These are phyloP conservation scores for Platysternon megacephalum DNA, from an alignment of 2,113 vertebrate species.

Conservation along the genomic window DNA sequence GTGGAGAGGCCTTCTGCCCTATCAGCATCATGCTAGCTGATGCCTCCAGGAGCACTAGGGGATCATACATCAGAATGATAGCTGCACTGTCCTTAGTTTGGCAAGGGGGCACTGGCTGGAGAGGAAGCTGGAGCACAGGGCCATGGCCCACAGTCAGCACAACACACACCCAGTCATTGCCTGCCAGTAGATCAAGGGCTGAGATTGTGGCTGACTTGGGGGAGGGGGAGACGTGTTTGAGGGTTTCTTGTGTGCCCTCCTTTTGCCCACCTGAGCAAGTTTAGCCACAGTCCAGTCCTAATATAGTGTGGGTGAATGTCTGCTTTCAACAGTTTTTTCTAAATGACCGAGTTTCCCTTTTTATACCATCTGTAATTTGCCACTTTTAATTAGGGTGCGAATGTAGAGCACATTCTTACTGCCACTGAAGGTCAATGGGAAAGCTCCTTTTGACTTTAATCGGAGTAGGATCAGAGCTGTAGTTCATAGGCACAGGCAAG, in stretches of 20 bases:
- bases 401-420: neutral
- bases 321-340: neutral
- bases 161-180: neutral
- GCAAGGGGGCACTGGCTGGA: neutral
- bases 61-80: neutral
- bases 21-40: fast-evolving
- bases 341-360: neutral
- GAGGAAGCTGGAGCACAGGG: neutral
- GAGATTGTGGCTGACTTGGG: neutral
- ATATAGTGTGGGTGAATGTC: fast-evolving
- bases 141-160: neutral
- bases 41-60: neutral
- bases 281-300: neutral
- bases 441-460: neutral
- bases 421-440: neutral
- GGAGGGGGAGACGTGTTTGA: neutral
- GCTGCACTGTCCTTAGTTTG: neutral
- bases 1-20: neutral
- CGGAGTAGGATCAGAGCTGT: neutral
- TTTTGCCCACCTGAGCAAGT: neutral
- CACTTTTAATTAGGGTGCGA: neutral
- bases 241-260: neutral
- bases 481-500: neutral
- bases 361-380: neutral
- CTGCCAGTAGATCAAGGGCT: neutral